Evolutionary conservation across 2,888 invertebrate species (phyloP), one percentile per base, ranked within the genome.

Genomic region (Micoletzkya japonica): DNA sequence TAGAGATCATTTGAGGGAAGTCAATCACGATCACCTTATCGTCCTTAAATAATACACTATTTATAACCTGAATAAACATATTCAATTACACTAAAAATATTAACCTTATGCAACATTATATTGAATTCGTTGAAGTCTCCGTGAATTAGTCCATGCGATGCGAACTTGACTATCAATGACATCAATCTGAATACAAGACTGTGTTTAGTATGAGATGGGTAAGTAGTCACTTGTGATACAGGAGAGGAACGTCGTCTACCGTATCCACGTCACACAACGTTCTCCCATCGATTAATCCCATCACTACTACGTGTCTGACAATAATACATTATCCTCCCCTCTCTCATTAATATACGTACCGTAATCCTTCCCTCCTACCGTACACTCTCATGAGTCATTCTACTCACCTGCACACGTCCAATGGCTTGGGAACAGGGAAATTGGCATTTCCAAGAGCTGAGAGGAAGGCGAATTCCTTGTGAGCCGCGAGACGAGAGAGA

Each of bases 51-150:
- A 39, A 39, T 39, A 10, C 39, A 39, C 17, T 39, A 39, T 39
- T 39, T 39, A 39, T 39, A 10, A 39, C 39, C 7, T 7, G 39
- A 39, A 10, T 39, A 39, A n/a, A 20, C 7, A 52, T 4, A 52
- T 17, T n/a, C 52, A 52, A 52, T 24, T 52, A n/a, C 6, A 24
- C 10, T 6, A 7, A 24, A n/a, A 24, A 14, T 67, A 63, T 72
- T n/a, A 54, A 78, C 76, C 57, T 79, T 76, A 24, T 73, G 54
- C 24, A 90, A 72, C 91, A 99, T 93, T 74, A 99, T 90, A 87
- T 98, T 98, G 87, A 99, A 98, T 88, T 98, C 98, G 86, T 99
- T 98, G 87, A 96, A 98, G 89, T 98, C 98, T 0, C 96, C 93
- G 86, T 98, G 98, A 80, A 99, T 97, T 2, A 99, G 93, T 0